phyloP scores from a whole-genome alignment of 2,113 vertebrate species.

The Empidonax traillii region DNA sequence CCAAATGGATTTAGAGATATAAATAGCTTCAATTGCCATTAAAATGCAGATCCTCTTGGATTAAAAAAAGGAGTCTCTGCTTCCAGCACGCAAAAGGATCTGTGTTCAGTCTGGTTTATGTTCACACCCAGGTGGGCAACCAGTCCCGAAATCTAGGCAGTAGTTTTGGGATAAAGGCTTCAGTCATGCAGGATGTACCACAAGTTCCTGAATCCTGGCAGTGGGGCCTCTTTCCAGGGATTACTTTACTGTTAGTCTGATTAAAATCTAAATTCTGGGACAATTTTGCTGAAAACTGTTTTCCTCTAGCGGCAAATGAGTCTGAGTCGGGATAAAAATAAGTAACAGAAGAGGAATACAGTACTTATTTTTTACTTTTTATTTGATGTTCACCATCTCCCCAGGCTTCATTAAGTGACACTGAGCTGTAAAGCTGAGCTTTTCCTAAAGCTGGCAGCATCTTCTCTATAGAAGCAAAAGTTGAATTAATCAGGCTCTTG shows the following conservation, averaged over 20 bases:
- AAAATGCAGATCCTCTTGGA: background rate
- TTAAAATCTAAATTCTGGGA: background rate
- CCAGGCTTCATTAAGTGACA: background rate
- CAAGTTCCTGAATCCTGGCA: background rate
- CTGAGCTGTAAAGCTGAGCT: background rate
- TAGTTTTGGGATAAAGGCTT: background rate
- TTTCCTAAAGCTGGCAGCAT: background rate
- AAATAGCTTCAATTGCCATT: background rate
- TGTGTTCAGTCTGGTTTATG: background rate
- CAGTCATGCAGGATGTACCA: background rate
- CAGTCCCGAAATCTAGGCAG: background rate
- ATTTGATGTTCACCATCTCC: background rate
- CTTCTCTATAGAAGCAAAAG: background rate
- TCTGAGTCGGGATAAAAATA: fast-evolving
- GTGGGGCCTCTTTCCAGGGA: background rate
- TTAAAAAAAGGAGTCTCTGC: background rate
- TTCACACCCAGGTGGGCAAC: background rate
- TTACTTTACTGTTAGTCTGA: background rate
- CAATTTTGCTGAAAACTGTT: background rate
- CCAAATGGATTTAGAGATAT: background rate
- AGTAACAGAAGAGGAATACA: background rate
- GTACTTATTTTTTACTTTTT: background rate
- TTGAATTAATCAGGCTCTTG: background rate
- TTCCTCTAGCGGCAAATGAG: background rate
- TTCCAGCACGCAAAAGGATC: background rate